Evolutionary conservation across 2,797 vertebrate genomes (phyloP).

Genomic region (Momotus momota): DNA sequence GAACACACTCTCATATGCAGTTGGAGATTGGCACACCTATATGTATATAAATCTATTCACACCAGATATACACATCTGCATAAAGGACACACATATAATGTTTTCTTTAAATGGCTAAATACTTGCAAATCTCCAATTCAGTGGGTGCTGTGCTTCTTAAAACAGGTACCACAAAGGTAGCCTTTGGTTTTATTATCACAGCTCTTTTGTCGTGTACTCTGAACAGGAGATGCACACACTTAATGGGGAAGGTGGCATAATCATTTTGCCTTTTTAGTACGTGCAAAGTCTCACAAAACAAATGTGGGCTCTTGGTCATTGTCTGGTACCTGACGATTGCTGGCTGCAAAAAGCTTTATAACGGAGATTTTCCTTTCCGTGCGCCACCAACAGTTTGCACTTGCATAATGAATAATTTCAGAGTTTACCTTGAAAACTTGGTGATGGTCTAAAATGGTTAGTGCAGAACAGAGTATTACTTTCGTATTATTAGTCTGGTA

Average conservation of each 20-base stretch:
- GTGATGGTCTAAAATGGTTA: background rate
- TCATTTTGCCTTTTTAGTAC: background rate
- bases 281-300: background rate
- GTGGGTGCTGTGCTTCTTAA: background rate
- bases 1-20: background rate
- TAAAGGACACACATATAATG: background rate
- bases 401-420: background rate
- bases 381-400: background rate
- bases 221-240: background rate
- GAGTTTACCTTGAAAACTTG: background rate
- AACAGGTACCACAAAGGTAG: background rate
- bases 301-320: background rate
- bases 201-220: background rate
- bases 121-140: background rate
- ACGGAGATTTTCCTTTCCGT: background rate
- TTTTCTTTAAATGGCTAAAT: background rate
- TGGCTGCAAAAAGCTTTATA: background rate
- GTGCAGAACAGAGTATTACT: background rate
- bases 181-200: background rate
- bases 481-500: background rate
- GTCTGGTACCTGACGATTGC: background rate
- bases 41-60: background rate
- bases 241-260: background rate
- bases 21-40: background rate
- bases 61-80: background rate